These are phyloP conservation scores for Nephrotoma flavescens DNA, from an alignment of 2,888 invertebrate species.

Conservation along the genomic window DNA sequence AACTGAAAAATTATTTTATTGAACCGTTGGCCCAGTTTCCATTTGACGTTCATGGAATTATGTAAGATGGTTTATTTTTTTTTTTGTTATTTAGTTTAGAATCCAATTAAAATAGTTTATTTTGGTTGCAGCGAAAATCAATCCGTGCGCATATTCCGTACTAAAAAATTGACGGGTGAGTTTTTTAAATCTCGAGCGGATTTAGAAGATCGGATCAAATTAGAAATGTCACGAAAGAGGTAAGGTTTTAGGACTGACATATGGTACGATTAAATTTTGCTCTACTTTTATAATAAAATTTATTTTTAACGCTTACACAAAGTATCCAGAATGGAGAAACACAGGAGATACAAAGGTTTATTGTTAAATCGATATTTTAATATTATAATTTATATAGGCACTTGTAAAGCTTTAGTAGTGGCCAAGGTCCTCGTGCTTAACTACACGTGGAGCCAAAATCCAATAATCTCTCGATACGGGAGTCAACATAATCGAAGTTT, in stretches of 20 bases:
- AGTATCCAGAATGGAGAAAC: background rate
- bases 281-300: background rate
- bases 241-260: constrained; percentile 14
- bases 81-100: background rate
- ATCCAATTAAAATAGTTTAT: too few species aligned
- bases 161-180: constrained; percentile 42
- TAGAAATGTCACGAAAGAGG: constrained; percentile 32
- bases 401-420: too few species aligned
- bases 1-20: constrained; percentile 51
- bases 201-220: constrained; percentile 42
- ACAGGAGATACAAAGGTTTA: background rate
- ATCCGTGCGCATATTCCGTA: constrained; percentile 43
- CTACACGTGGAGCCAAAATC: too few species aligned
- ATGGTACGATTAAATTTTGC: background rate
- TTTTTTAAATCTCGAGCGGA: constrained; percentile 40
- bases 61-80: constrained; percentile 24
- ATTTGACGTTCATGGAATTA: constrained; percentile 41
- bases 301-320: background rate
- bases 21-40: constrained; percentile 49
- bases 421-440: too few species aligned
- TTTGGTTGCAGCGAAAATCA: constrained; percentile 22
- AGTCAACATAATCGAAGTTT: too few species aligned
- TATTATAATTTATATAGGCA: too few species aligned
- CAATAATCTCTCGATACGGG: too few species aligned
- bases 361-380: background rate